phyloP scores from a whole-genome alignment of 2,888 invertebrate species.

The Brachyptera risi region DNA sequence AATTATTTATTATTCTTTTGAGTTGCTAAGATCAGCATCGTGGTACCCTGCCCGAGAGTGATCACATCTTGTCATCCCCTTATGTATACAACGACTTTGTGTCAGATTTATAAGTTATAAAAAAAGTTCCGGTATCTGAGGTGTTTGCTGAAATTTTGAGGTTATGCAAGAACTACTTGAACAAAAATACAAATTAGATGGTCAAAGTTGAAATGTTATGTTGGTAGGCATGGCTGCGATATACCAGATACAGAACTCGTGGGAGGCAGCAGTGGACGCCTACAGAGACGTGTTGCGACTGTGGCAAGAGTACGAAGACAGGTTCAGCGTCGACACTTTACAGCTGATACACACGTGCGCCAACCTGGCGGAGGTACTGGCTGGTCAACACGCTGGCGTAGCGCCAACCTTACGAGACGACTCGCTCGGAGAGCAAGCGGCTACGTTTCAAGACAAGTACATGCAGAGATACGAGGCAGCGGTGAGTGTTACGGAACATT shows the following conservation, averaged over 20 bases:
- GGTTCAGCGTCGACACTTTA: slow-evolving; percentile 58
- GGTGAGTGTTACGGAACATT: slow-evolving; percentile 18
- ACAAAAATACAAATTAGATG: too few species aligned
- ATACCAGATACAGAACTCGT: neutral
- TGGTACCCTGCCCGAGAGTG: too few species aligned
- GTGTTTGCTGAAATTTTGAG: too few species aligned
- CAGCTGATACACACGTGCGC: slow-evolving; percentile 63
- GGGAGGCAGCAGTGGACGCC: slow-evolving; percentile 44
- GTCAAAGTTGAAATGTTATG: too few species aligned
- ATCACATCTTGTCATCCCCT: too few species aligned
- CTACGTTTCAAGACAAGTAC: slow-evolving; percentile 55
- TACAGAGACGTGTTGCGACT: slow-evolving; percentile 59
- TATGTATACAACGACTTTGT: too few species aligned
- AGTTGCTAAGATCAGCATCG: too few species aligned
- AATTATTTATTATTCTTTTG: too few species aligned
- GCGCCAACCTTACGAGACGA: slow-evolving; percentile 52
- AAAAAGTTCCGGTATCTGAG: too few species aligned
- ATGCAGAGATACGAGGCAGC: slow-evolving; percentile 45
- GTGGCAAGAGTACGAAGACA: slow-evolving; percentile 45
- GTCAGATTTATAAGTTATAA: too few species aligned
- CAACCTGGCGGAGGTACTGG: slow-evolving; percentile 56
- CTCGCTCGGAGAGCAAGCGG: slow-evolving; percentile 48
- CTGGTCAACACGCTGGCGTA: slow-evolving; percentile 43
- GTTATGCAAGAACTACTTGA: too few species aligned
- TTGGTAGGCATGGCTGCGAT: slow-evolving; percentile 61